Conservation (phyloP, 2,888 invertebrate genomes). For the Deilephila porcellus region DNA sequence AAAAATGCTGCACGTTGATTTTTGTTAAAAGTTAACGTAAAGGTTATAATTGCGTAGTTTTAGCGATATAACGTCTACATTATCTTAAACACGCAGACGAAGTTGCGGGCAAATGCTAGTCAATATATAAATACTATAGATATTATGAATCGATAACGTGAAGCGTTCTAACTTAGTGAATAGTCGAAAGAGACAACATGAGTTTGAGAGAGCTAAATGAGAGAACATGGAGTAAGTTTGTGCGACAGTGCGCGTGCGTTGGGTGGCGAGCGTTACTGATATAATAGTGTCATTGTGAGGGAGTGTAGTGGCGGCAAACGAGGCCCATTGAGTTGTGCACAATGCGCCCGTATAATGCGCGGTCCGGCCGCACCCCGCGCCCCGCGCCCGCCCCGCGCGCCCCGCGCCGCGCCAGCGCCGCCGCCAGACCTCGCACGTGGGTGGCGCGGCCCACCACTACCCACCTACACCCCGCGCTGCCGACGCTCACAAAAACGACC, state of each 20-base stretch:
- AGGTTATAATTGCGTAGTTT: too few species aligned
- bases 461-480: slow-evolving; percentile 37
- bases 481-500: slow-evolving; percentile 68
- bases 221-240: slow-evolving; percentile 74
- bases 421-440: slow-evolving; percentile 69
- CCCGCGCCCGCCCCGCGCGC: slow-evolving; percentile 51
- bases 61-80: too few species aligned
- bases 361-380: slow-evolving; percentile 60
- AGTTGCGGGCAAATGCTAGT: too few species aligned
- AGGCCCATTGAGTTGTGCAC: slow-evolving; percentile 80
- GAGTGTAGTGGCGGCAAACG: slow-evolving; percentile 75
- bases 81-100: too few species aligned
- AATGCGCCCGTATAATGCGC: slow-evolving; percentile 81
- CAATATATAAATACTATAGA: not conserved
- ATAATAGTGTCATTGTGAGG: slow-evolving; percentile 81
- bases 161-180: slow-evolving; percentile 38
- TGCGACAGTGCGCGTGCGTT: slow-evolving; percentile 68
- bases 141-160: not conserved
- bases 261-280: slow-evolving; percentile 75
- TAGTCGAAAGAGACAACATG: slow-evolving; percentile 46
- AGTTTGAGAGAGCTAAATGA: slow-evolving; percentile 62
- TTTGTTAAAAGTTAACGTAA: too few species aligned
- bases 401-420: slow-evolving; percentile 65
- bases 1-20: too few species aligned
- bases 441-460: slow-evolving; percentile 60